phyloP scores from a whole-genome alignment of 2,888 invertebrate genomes.

The Beris morrisii region DNA sequence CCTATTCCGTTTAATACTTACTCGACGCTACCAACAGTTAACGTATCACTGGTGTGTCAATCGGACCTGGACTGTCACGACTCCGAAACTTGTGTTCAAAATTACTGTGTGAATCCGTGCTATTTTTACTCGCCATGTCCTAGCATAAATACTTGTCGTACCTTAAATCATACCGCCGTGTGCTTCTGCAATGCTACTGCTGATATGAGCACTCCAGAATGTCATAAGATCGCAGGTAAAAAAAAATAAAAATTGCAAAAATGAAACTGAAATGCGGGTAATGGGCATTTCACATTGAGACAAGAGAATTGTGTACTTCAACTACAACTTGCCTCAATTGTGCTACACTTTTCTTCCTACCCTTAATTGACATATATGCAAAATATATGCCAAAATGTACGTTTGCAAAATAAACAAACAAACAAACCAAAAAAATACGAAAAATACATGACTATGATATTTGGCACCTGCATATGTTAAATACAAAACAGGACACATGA shows the following conservation, averaged over 20 bases:
- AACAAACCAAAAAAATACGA: background rate
- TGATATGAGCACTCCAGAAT: constrained; percentile 58
- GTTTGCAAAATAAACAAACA: no score
- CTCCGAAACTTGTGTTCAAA: constrained; percentile 58
- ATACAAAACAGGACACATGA: constrained; percentile 29
- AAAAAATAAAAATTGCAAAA: constrained; percentile 40
- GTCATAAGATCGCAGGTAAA: constrained; percentile 67
- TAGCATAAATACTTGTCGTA: constrained; percentile 57
- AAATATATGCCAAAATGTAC: no score
- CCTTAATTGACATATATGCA: background rate
- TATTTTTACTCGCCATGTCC: constrained; percentile 56
- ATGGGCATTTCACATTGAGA: constrained; percentile 35
- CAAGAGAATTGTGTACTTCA: constrained; percentile 37
- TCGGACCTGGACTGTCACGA: constrained; percentile 53
- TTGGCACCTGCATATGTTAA: constrained; percentile 35
- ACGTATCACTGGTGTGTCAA: constrained; percentile 29
- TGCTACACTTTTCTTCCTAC: constrained; percentile 33
- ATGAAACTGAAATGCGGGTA: constrained; percentile 32
- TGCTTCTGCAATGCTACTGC: constrained; percentile 60
- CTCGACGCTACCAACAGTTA: constrained; percentile 31
- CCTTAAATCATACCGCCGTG: constrained; percentile 60
- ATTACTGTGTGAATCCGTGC: constrained; percentile 61
- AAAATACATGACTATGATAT: constrained; percentile 2
- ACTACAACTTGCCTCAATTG: constrained; percentile 36
- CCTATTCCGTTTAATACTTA: constrained; percentile 35